Percentiles rank a stretch among this genome's conserved stretches.
Evolutionary conservation across 2,113 vertebrate species (phyloP).

Genomic region (Rutilus rutilus): DNA sequence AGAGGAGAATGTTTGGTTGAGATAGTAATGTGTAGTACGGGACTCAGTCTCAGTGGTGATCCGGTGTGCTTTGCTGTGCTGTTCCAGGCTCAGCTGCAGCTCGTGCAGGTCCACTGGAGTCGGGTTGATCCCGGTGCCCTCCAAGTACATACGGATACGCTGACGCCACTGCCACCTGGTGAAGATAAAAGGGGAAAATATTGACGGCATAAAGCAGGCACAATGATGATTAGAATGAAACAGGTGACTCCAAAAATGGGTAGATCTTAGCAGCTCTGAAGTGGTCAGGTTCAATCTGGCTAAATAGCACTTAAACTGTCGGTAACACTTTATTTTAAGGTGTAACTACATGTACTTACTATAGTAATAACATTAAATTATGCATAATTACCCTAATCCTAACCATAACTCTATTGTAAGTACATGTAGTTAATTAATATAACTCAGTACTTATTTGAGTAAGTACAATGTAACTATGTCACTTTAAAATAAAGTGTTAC

Average conservation of each 20-base stretch:
- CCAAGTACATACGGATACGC: conserved; percentile 88
- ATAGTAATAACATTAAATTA: no score
- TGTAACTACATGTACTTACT: no score
- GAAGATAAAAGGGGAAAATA: not conserved
- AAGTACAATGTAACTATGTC: no score
- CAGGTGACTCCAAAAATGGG: not conserved
- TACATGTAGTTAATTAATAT: no score
- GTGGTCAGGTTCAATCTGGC: not conserved
- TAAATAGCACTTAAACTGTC: no score
- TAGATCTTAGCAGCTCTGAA: not conserved
- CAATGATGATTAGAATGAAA: not conserved
- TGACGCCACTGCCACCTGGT: conserved; percentile 94
- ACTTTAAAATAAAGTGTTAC: no score
- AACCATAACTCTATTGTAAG: no score
- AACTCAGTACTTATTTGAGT: no score
- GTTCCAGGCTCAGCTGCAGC: conserved; percentile 92
- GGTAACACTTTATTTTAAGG: no score
- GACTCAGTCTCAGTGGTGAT: conserved; percentile 65
- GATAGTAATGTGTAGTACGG: not conserved
- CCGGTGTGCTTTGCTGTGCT: conserved; percentile 90
- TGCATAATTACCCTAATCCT: no score
- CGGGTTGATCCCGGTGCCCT: conserved; percentile 94
- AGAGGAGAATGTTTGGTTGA: not conserved
- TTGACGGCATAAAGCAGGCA: conserved; percentile 4
- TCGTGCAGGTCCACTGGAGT: conserved; percentile 92